Evolutionary conservation across 2,888 invertebrate species (phyloP).

Genomic region (Camptogramma bilineatum): DNA sequence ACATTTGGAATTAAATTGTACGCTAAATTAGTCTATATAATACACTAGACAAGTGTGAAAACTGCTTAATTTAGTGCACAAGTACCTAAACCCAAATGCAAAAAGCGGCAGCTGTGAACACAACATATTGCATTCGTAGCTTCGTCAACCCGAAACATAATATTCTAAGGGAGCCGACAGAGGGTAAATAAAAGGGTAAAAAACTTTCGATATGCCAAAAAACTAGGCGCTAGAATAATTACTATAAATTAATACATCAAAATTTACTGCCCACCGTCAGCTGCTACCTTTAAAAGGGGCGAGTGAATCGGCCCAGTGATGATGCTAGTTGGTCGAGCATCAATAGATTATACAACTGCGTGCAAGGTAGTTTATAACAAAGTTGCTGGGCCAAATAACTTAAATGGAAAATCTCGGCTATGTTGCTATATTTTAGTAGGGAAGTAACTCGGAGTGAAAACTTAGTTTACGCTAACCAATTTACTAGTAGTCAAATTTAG

Average conservation of each 20-base stretch:
- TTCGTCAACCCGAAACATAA: conserved; percentile 18
- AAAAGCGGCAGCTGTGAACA: conserved; percentile 13
- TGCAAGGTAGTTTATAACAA: neutral
- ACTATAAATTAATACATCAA: conserved; percentile 65
- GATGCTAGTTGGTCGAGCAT: neutral
- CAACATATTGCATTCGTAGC: conserved; percentile 27
- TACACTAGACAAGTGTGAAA: neutral
- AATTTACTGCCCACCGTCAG: conserved; percentile 54
- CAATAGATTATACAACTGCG: neutral
- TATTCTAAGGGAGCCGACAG: conserved; percentile 55
- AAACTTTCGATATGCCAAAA: conserved; percentile 35
- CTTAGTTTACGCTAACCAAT: neutral
- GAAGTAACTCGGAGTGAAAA: neutral
- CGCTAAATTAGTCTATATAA: neutral
- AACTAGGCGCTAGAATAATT: conserved; percentile 45
- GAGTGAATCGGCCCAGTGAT: conserved; percentile 17
- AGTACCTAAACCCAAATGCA: neutral
- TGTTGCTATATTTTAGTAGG: neutral
- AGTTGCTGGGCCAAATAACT: neutral
- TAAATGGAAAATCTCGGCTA: neutral
- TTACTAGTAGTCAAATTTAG: neutral
- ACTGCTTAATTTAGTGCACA: neutral
- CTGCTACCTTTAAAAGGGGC: conserved; percentile 48
- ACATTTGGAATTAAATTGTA: neutral
- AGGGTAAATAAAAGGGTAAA: conserved; percentile 53